phyloP scores from a whole-genome alignment of 2,797 vertebrate genomes.

The Hipposideros larvatus region DNA sequence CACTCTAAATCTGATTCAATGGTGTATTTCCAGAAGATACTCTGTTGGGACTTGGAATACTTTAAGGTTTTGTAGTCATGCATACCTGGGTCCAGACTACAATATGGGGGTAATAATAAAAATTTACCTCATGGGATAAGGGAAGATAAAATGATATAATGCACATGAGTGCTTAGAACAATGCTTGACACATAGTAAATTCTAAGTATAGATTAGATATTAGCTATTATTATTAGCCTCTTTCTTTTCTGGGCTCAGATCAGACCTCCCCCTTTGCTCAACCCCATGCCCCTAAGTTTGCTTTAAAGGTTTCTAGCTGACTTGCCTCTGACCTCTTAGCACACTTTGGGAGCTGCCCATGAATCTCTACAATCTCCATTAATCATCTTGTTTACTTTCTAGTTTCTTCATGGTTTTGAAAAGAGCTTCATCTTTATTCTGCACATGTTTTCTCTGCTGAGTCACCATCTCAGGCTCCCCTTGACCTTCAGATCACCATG shows the following conservation, averaged over 20 bases:
- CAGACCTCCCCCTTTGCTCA: background rate
- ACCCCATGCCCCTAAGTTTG: background rate
- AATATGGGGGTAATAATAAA: conserved; percentile 6
- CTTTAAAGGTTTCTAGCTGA: conserved; percentile 58
- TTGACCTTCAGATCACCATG: conserved; percentile 34
- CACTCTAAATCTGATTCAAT: background rate
- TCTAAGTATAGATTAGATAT: conserved; percentile 22
- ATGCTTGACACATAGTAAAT: background rate
- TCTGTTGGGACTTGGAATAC: conserved; percentile 9
- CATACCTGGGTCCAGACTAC: background rate
- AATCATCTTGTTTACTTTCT: conserved; percentile 48
- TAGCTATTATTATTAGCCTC: background rate
- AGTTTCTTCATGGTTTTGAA: conserved; percentile 58
- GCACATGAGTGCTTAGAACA: background rate
- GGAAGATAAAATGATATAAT: conserved; percentile 7
- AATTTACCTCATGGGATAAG: conserved; percentile 9
- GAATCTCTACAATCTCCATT: conserved; percentile 47
- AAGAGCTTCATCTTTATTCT: conserved; percentile 59
- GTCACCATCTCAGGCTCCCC: background rate
- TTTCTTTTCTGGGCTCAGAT: conserved; percentile 45
- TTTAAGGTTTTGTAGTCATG: conserved; percentile 27
- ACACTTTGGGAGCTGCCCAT: conserved; percentile 5
- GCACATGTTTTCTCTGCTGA: conserved; percentile 48
- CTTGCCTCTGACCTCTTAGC: background rate
- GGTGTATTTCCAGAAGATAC: conserved; percentile 9